Percentiles rank a stretch among this genome's conserved stretches.
phyloP scores from a whole-genome alignment of 2,113 vertebrate genomes.

The Brienomyrus longianalis region DNA sequence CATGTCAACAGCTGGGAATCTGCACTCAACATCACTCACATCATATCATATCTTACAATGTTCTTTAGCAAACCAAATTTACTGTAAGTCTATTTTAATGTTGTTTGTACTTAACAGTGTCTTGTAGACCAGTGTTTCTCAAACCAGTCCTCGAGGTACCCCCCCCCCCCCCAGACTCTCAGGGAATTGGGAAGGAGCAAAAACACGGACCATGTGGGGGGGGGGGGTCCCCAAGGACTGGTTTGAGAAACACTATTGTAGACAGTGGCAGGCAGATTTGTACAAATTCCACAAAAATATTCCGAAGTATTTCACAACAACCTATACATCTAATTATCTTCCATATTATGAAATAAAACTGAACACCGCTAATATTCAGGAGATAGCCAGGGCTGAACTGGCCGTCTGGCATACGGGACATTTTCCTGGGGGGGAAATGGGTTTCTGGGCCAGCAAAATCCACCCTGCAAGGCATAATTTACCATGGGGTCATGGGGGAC shows the following conservation, averaged over 20 bases:
- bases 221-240: too few species aligned
- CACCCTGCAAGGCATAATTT: not conserved
- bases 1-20: not conserved
- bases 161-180: too few species aligned
- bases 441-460: not conserved
- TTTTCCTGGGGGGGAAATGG: not conserved
- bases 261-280: not conserved
- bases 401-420: not conserved
- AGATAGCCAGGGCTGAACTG: not conserved
- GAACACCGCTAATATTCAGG: not conserved
- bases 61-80: not conserved
- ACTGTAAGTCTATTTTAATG: not conserved
- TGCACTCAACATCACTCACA: not conserved
- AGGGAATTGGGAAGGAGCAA: too few species aligned
- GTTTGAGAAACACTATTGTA: too few species aligned
- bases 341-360: not conserved
- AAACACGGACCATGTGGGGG: too few species aligned
- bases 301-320: not conserved
- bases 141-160: too few species aligned
- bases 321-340: not conserved
- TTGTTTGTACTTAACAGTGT: not conserved
- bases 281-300: not conserved
- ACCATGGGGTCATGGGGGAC: not conserved
- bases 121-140: not conserved
- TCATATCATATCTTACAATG: not conserved